Evolutionary conservation across 2,113 vertebrate species (phyloP), one percentile per base, ranked within the genome.

Genomic region (Prionailurus viverrinus): DNA sequence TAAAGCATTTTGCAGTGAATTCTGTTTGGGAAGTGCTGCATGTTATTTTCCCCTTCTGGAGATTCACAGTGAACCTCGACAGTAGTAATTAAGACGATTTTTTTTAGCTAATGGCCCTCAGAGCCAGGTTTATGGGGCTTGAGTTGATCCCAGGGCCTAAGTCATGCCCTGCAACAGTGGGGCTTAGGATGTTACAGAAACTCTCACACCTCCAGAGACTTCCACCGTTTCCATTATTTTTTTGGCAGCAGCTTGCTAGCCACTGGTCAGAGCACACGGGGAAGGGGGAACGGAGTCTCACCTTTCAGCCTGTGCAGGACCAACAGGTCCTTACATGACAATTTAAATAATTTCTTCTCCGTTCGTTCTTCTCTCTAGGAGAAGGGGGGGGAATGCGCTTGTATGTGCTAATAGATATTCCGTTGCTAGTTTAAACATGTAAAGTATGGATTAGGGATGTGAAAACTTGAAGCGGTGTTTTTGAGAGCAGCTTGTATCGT

Each of bases 31-130:
- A 81, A 91, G 78, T 14, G 16, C 68, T 63, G 19, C 15, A 1
- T 39, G 25, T 29, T 65, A 58, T 33, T 95, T 53, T 19, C 41
- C 61, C 58, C 65, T 81, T n/a, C 83, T 79, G 53, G 83, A 94
- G 4, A 27, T 4, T 73, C 69, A 68, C 61, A 25, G 41, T 36
- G 39, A 91, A 25, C 21, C 55, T 23, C 12, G 36, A 23, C 31
- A 55, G 53, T 8, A 14, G 18, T 45, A 41, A 79, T 53, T 39
- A 78, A 33, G 55, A 45, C 8, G 39, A 48, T 90, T 14, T 13
- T 87, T 87, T 58, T 27, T 55, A 48, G 69, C 9, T 5, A 53
- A 39, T 39, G 29, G 39, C 36, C 39, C 33, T 51, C 63, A 80
- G 78, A 83, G 63, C 27, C 89, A 79, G 73, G 29, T 18, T 36